phyloP scores from a whole-genome alignment of 2,888 invertebrate genomes.

The Drosophila siamana region DNA sequence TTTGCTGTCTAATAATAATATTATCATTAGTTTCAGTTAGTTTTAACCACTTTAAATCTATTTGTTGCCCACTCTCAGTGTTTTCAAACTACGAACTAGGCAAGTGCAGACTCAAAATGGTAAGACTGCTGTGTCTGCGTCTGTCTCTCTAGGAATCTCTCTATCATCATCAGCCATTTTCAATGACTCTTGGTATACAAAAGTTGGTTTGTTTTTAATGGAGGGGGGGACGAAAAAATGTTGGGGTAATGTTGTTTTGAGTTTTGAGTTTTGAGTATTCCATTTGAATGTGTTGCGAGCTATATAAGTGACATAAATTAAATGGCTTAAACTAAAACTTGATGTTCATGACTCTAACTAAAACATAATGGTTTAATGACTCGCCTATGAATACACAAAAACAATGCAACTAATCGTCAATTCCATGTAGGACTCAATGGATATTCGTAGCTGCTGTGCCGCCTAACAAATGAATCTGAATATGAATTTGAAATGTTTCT shows the following conservation, averaged over 20 bases:
- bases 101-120: slow-evolving; percentile 50
- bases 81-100: slow-evolving; percentile 15
- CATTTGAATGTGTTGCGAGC: slow-evolving; percentile 6
- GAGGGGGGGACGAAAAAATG: slow-evolving; percentile 10
- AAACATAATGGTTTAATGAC: slow-evolving; percentile 62
- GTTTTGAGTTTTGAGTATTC: slow-evolving; percentile 28
- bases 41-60: slow-evolving; percentile 27
- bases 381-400: slow-evolving; percentile 55
- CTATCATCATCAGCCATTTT: slow-evolving; percentile 23
- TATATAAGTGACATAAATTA: slow-evolving; percentile 43
- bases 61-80: slow-evolving; percentile 36
- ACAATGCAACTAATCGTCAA: slow-evolving; percentile 26
- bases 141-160: slow-evolving; percentile 18
- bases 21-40: slow-evolving; percentile 34
- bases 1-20: slow-evolving; percentile 31
- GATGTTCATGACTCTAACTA: slow-evolving; percentile 39
- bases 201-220: slow-evolving; percentile 25
- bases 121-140: slow-evolving; percentile 47
- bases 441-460: slow-evolving; percentile 14
- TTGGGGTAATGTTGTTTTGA: slow-evolving; percentile 12
- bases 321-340: slow-evolving; percentile 37
- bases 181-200: slow-evolving; percentile 43
- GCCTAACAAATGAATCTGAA: slow-evolving; percentile 8
- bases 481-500: neutral
- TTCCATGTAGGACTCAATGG: slow-evolving; percentile 5